Evolutionary conservation across 2,888 invertebrate genomes (phyloP).

Genomic region (Fabriciana adippe): DNA sequence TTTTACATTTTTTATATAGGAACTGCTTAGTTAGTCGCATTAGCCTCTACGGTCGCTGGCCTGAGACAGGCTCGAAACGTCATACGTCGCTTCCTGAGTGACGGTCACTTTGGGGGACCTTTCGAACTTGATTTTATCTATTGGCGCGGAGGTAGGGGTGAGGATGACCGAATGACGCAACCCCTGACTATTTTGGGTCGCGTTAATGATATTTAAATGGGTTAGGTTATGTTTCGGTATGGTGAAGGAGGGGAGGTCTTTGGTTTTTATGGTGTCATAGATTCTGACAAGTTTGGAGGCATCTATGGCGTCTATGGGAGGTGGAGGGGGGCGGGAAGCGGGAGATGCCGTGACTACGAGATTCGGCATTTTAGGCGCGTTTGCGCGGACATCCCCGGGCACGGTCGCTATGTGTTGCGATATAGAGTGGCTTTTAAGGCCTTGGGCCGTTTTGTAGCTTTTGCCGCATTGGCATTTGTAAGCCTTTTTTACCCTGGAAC

Average conservation of each 20-base stretch:
- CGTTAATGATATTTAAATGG: constrained; percentile 57
- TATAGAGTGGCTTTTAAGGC: constrained; percentile 87
- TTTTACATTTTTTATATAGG: constrained; percentile 36
- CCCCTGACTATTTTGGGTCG: constrained; percentile 43
- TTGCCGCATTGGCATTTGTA: constrained; percentile 93
- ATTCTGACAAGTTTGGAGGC: constrained; percentile 70
- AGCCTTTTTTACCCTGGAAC: constrained; percentile 88
- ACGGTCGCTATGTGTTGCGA: constrained; percentile 57
- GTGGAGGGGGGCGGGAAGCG: constrained; percentile 48
- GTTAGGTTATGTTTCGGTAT: constrained; percentile 69
- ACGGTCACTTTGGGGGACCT: constrained; percentile 64
- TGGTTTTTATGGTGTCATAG: constrained; percentile 68
- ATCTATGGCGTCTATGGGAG: constrained; percentile 57
- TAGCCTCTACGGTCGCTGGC: constrained; percentile 41
- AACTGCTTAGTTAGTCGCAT: constrained; percentile 42
- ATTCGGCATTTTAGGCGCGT: constrained; percentile 56
- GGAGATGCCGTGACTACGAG: constrained; percentile 72
- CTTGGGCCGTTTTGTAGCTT: constrained; percentile 91
- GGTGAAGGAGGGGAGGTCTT: constrained; percentile 66
- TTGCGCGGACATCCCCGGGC: constrained; percentile 34
- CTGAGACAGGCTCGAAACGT: constrained; percentile 44
- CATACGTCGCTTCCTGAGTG: constrained; percentile 50
- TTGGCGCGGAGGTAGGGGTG: constrained; percentile 55
- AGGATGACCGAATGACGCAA: constrained; percentile 65
- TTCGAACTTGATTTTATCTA: constrained; percentile 59